Conservation (phyloP, 2,888 invertebrate species). For the Dasysyrphus tricinctus region DNA sequence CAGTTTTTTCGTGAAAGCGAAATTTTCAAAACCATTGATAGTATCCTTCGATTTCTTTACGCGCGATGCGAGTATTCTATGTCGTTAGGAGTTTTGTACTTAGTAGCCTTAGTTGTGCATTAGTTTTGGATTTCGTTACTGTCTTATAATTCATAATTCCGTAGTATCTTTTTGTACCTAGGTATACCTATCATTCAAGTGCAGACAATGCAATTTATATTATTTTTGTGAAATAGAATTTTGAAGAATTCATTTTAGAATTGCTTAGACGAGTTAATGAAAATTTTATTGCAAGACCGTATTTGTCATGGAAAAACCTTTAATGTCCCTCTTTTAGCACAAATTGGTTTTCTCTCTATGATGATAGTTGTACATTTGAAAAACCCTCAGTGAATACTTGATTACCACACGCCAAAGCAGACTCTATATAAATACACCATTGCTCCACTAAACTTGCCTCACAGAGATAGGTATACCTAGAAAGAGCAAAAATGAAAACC, state of each 20-base stretch:
- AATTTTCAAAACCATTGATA: no score
- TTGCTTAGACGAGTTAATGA: neutral
- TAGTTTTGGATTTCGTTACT: no score
- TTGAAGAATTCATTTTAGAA: neutral
- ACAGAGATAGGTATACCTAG: constrained; percentile 14
- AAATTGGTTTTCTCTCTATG: constrained; percentile 18
- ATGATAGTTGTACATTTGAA: neutral
- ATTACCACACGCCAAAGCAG: constrained; percentile 31
- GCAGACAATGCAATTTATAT: no score
- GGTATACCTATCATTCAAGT: no score
- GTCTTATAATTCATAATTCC: no score
- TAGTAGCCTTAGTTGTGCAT: no score
- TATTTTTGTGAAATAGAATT: neutral
- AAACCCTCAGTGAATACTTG: constrained; percentile 37
- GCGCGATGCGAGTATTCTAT: no score
- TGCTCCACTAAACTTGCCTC: constrained; percentile 35
- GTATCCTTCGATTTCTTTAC: no score
- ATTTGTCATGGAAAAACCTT: constrained; percentile 1
- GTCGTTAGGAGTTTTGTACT: no score
- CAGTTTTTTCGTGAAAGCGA: no score
- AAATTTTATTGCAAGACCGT: constrained; percentile 5
- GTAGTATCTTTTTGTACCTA: no score
- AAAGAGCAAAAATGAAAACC: constrained; percentile 46
- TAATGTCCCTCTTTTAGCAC: constrained; percentile 21
- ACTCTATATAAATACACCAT: neutral